A percentile compares a stretch with the other conserved stretches of the same genome.
Conservation (phyloP, 2,888 invertebrate genomes). For the Phasia obesa region DNA sequence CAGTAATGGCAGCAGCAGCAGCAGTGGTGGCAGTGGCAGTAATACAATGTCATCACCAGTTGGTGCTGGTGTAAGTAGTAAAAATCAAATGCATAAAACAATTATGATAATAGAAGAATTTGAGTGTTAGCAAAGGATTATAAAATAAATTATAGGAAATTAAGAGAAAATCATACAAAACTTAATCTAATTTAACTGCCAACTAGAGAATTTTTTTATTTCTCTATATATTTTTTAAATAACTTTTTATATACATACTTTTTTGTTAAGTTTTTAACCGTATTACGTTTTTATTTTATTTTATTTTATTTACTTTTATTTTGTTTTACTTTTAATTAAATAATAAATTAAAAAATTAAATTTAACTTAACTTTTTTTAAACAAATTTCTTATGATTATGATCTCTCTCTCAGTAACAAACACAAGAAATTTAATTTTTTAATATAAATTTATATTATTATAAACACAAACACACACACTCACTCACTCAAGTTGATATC, state of each 20-base stretch:
- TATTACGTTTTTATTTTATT: constrained; percentile 18
- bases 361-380: background rate
- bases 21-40: constrained; percentile 71
- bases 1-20: constrained; percentile 75
- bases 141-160: background rate
- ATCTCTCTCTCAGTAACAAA: constrained; percentile 32
- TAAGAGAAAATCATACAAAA: constrained; percentile 2
- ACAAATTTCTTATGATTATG: constrained; percentile 46
- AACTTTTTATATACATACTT: no score
- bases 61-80: constrained; percentile 79
- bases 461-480: background rate
- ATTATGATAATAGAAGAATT: constrained; percentile 66
- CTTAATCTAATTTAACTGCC: constrained; percentile 20
- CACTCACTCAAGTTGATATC: constrained; percentile 3
- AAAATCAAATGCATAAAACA: constrained; percentile 63
- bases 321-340: background rate
- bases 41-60: constrained; percentile 83
- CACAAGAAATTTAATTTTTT: background rate
- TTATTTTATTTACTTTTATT: background rate
- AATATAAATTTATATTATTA: constrained; percentile 17
- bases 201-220: constrained; percentile 11
- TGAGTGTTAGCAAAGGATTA: constrained; percentile 47
- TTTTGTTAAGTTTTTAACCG: constrained; percentile 38
- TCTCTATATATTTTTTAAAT: no score
- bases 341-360: background rate